Base-by-base conservation (phyloP, 2,888 invertebrate genomes). In the Habroteleia sp. region DNA sequence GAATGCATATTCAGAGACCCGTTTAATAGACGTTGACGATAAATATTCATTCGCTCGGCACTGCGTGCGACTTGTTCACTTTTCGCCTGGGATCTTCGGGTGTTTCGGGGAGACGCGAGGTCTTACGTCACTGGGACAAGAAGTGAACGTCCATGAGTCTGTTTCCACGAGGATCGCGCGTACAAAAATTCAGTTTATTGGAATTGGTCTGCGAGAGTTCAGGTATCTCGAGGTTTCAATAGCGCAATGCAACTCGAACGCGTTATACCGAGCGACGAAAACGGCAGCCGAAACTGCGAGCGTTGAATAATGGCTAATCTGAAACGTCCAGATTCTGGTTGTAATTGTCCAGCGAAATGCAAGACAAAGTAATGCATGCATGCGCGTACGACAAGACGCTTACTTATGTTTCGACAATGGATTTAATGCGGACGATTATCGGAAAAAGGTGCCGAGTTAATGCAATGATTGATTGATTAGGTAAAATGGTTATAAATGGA, bases 141-240 rank as follows among this genome's bases (percentile, higher is more conserved):
- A 52, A 65, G 65, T 54, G 65, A 65, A 65, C 44, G 52, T 52
- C 65, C 44, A 63, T 63, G 63, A 42, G 63, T 52, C 50, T 52
- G 41, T 52, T 63, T 52, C 52, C 27, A 42, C 39, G 10, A 31
- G 39, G 31, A 39, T 33, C 16, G 27, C 25, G 8, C 3, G 13
- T 37, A 35, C 42, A 46, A 60, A 60, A 60, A 37, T 46, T 27
- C 29, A 46, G 37, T 46, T 37, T 46, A 60, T 37, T 46, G 16
- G 39, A 37, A 37, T 14, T 8, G 7, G 7, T 25, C 1, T 4
- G 20, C 20, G 20, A 20, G 7, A 25, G 5, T 7, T 5, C 25
- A 1, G 3, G 5, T 25, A 1, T 5, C 7, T 25, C 25, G 25
- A 5, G 25, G 25, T 5, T 20, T 25, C 7, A 25, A 25, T 25